Evolutionary conservation across 2,113 vertebrate genomes (phyloP).

Genomic region (Picathartes gymnocephalus): DNA sequence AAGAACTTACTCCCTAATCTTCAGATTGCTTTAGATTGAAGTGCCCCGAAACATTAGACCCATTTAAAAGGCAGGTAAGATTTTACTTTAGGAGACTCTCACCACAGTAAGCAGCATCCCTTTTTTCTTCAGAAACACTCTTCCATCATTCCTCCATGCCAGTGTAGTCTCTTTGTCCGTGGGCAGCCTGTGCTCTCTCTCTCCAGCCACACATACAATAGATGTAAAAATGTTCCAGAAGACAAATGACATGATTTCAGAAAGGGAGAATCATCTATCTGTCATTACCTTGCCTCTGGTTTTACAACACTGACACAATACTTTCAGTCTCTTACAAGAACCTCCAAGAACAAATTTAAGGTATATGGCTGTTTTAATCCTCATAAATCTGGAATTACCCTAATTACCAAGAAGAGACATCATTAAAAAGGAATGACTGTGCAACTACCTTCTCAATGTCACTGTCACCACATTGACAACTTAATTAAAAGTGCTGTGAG

Average conservation of each 20-base stretch:
- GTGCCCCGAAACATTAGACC: not conserved
- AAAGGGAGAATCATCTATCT: not conserved
- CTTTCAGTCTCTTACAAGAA: not conserved
- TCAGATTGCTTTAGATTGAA: not conserved
- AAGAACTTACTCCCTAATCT: not conserved
- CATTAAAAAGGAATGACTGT: conserved; percentile 37
- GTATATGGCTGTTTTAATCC: conserved; percentile 36
- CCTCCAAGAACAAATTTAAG: conserved; percentile 8
- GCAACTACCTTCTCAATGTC: conserved; percentile 36
- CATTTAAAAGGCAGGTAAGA: not conserved
- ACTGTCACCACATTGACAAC: conserved; percentile 17
- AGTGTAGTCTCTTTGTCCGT: accelerated
- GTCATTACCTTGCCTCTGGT: not conserved
- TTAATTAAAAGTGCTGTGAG: conserved; percentile 55
- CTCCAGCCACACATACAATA: not conserved
- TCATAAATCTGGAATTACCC: conserved; percentile 57
- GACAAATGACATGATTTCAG: not conserved
- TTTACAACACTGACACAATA: not conserved
- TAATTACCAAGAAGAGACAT: conserved; percentile 34
- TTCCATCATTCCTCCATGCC: not conserved
- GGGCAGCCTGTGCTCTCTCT: not conserved
- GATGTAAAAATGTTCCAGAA: not conserved
- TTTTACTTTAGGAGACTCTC: not conserved
- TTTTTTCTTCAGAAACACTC: not conserved
- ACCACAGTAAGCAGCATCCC: not conserved